phyloP scores from a whole-genome alignment of 1,140 invertebrate species.

The Drosophila neocordata region DNA sequence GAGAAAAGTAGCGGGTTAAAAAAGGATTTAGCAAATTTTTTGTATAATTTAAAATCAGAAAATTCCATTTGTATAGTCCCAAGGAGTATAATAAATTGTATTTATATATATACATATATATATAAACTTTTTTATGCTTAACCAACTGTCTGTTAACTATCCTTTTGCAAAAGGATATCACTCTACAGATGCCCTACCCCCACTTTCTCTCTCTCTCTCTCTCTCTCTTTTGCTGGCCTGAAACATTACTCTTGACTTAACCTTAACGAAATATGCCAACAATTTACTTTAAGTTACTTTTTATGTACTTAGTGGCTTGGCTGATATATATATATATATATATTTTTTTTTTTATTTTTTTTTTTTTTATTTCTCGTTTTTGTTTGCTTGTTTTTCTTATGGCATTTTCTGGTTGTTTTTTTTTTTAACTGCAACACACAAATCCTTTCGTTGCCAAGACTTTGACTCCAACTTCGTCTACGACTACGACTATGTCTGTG shows the following conservation, averaged over 20 bases:
- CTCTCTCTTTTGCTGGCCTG: slow-evolving; percentile 33
- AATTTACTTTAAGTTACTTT: slow-evolving; percentile 78
- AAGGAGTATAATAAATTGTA: slow-evolving; percentile 8
- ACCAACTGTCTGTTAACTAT: slow-evolving; percentile 28
- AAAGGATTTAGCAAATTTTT: slow-evolving; percentile 6
- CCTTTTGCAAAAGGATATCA: slow-evolving; percentile 29
- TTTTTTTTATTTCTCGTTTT: not conserved
- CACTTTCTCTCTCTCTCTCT: not conserved
- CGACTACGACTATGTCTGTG: slow-evolving; percentile 39
- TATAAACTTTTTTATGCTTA: too few species aligned
- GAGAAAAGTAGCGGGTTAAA: not conserved
- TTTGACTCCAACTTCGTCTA: slow-evolving; percentile 1
- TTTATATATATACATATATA: not conserved
- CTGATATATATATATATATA: slow-evolving; percentile 21
- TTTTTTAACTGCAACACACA: slow-evolving; percentile 39
- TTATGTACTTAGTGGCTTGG: slow-evolving; percentile 77
- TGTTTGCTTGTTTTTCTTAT: slow-evolving; percentile 34
- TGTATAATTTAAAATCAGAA: slow-evolving; percentile 12
- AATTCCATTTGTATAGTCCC: slow-evolving; percentile 13
- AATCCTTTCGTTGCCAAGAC: slow-evolving; percentile 43
- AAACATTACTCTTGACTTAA: slow-evolving; percentile 64
- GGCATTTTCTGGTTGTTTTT: slow-evolving; percentile 18
- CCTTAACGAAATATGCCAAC: slow-evolving; percentile 77
- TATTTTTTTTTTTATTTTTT: not conserved
- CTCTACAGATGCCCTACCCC: not conserved